phyloP scores from a whole-genome alignment of 2,888 invertebrate species.

The Elegia similella region DNA sequence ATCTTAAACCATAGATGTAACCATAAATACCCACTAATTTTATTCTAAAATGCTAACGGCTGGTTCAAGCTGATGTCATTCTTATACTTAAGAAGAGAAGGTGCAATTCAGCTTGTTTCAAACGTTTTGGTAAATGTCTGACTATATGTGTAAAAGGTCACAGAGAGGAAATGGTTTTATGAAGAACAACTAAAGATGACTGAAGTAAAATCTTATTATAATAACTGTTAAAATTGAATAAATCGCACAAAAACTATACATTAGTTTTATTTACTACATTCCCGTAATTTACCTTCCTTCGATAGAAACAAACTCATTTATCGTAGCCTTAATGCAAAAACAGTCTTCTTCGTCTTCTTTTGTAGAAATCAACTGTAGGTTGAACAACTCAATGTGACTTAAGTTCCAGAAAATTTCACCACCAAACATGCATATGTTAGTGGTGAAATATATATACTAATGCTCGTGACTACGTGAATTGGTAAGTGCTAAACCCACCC shows the following conservation, averaged over 20 bases:
- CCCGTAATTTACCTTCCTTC: too few species aligned
- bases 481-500: too few species aligned
- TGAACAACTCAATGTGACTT: too few species aligned
- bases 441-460: too few species aligned
- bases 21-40: slow-evolving; percentile 56
- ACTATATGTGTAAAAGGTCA: slow-evolving; percentile 22
- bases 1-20: slow-evolving; percentile 46
- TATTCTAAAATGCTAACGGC: slow-evolving; percentile 31
- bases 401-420: too few species aligned
- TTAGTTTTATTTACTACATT: slow-evolving; percentile 36
- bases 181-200: slow-evolving; percentile 66
- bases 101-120: slow-evolving; percentile 18
- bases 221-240: slow-evolving; percentile 79
- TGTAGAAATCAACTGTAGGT: too few species aligned
- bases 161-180: slow-evolving; percentile 34
- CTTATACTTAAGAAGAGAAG: slow-evolving; percentile 9
- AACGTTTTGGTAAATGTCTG: slow-evolving; percentile 14
- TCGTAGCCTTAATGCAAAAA: too few species aligned
- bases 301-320: too few species aligned
- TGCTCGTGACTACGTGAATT: too few species aligned
- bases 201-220: slow-evolving; percentile 76
- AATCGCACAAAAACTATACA: slow-evolving; percentile 71
- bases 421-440: too few species aligned
- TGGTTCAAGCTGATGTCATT: slow-evolving; percentile 30
- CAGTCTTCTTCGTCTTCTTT: too few species aligned